A percentile compares a stretch with the other conserved stretches of the same genome.
These are phyloP conservation scores for Bubo bubo DNA, from an alignment of 2,113 vertebrate species.

Conservation along the genomic window DNA sequence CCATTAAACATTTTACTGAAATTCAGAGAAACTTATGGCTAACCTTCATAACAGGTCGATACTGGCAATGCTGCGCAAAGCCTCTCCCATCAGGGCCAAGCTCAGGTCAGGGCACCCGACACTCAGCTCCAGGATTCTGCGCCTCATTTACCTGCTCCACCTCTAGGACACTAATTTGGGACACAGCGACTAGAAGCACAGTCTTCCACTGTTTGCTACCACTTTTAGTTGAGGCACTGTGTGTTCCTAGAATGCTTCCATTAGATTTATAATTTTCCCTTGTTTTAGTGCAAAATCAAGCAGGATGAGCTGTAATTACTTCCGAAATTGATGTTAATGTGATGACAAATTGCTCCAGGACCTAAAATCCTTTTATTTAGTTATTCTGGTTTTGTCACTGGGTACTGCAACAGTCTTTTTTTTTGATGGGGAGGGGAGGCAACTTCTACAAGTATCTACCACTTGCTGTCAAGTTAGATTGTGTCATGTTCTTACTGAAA, in stretches of 20 bases:
- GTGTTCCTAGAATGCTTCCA: accelerated
- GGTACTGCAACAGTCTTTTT: not conserved
- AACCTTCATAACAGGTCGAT: not conserved
- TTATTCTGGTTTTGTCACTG: not conserved
- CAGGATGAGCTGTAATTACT: not conserved
- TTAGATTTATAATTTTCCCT: not conserved
- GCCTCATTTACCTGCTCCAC: accelerated
- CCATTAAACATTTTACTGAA: not conserved
- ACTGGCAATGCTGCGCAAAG: not conserved
- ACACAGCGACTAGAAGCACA: not conserved
- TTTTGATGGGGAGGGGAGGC: not conserved
- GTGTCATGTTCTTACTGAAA: not conserved
- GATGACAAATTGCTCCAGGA: not conserved
- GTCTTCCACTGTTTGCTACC: not conserved
- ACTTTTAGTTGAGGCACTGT: not conserved
- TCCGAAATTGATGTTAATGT: not conserved
- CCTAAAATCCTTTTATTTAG: not conserved
- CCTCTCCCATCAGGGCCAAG: not conserved
- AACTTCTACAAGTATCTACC: not conserved
- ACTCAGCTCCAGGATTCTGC: not conserved
- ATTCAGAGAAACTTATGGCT: not conserved
- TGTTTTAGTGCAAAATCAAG: not conserved
- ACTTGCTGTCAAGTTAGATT: not conserved
- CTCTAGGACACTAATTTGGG: not conserved
- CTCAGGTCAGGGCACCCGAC: not conserved